A percentile compares a stretch with the other conserved stretches of the same genome.
phyloP scores from a whole-genome alignment of 2,113 vertebrate genomes.

The Drymodes brunneopygia region DNA sequence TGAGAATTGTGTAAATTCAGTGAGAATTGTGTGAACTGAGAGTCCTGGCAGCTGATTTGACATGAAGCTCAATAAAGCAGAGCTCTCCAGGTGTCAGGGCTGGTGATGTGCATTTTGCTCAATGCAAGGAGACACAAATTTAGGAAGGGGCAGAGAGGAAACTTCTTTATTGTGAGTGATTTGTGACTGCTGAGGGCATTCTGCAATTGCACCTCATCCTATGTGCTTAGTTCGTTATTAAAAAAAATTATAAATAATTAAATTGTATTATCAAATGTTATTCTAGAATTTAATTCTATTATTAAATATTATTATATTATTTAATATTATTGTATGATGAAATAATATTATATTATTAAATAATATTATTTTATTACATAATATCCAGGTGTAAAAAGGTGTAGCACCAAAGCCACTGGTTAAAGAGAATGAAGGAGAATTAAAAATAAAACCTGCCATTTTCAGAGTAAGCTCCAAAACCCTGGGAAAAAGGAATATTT shows the following conservation, averaged over 20 bases:
- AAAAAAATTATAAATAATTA: neutral
- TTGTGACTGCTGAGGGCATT: neutral
- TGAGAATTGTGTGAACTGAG: neutral
- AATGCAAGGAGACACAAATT: neutral
- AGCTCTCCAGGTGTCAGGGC: neutral
- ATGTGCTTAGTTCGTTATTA: neutral
- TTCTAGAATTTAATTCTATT: too few relatives aligned
- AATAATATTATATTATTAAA: too few relatives aligned
- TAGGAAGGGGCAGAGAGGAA: neutral
- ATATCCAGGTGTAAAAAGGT: neutral
- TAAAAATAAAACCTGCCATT: neutral
- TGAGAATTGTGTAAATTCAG: neutral
- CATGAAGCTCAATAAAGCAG: neutral
- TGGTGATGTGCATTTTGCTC: neutral
- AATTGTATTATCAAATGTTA: too few relatives aligned
- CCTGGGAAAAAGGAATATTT: neutral
- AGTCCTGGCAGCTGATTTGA: neutral
- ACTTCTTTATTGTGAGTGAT: neutral
- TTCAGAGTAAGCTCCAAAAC: neutral
- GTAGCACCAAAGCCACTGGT: neutral
- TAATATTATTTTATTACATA: neutral
- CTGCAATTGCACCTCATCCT: neutral
- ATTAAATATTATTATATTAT: too few relatives aligned
- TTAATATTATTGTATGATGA: too few relatives aligned
- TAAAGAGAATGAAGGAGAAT: neutral